phyloP scores from a whole-genome alignment of 2,113 vertebrate genomes.

The Grammomys dolichurus region DNA sequence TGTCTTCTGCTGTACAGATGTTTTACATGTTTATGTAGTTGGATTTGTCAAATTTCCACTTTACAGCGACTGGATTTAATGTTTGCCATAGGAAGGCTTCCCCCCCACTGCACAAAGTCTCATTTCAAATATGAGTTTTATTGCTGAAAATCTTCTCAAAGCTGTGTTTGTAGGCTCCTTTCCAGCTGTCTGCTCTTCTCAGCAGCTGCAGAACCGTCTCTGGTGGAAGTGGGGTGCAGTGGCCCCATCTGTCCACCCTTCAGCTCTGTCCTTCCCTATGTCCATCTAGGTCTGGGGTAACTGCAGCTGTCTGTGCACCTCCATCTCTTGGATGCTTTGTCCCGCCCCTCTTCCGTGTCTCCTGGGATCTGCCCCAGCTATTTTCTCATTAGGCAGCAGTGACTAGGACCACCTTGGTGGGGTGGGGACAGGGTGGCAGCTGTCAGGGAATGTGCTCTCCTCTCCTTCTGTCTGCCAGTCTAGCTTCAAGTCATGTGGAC shows the following conservation, averaged over 20 bases:
- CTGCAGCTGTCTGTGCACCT: neutral
- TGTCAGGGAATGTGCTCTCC: rapidly evolving
- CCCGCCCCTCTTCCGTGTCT: neutral
- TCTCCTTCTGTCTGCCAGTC: neutral
- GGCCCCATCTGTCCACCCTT: neutral
- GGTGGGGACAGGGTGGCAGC: neutral
- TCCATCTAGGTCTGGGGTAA: neutral
- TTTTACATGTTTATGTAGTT: conserved; percentile 51
- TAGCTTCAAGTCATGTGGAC: neutral
- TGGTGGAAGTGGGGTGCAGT: neutral
- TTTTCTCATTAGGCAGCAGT: neutral
- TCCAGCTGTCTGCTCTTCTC: conserved; percentile 14
- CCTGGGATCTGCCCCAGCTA: neutral
- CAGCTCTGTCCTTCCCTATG: neutral
- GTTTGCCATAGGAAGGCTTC: conserved; percentile 64
- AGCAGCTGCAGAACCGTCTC: conserved; percentile 15
- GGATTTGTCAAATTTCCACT: conserved; percentile 62
- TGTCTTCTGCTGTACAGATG: conserved; percentile 60
- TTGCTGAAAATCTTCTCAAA: conserved; percentile 60
- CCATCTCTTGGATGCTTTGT: neutral
- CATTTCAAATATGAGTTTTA: conserved; percentile 73
- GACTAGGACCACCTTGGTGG: neutral
- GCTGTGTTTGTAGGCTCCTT: conserved; percentile 9
- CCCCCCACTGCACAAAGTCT: conserved; percentile 38
- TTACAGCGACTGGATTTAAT: conserved; percentile 65